Conservation (phyloP, 2,888 invertebrate species). For the Rotaria magnacalcarata region DNA sequence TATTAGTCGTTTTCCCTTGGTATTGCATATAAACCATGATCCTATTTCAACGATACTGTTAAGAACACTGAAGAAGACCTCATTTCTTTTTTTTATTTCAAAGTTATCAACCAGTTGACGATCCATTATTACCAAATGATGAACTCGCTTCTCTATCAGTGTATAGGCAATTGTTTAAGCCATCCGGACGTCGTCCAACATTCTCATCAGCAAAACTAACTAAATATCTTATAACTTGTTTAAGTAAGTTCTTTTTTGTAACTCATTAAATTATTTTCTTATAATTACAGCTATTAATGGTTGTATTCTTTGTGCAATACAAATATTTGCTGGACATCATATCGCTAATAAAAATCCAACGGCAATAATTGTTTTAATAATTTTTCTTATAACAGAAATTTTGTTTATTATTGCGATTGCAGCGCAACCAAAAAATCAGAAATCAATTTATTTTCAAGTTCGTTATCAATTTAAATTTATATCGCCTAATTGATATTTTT, state of each 20-base stretch:
- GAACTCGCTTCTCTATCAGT: background rate
- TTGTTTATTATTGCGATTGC: background rate
- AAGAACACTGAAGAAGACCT: background rate
- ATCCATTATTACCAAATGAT: background rate
- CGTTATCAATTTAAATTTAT: background rate
- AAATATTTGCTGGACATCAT: background rate
- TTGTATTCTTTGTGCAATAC: constrained; percentile 25
- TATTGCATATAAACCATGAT: too few species aligned
- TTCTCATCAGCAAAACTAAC: background rate
- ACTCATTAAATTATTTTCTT: background rate
- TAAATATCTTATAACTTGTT: background rate
- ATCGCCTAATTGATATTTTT: background rate
- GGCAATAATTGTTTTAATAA: background rate
- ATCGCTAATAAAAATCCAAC: background rate
- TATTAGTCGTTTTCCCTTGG: too few species aligned
- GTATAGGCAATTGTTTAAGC: background rate
- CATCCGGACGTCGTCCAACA: background rate
- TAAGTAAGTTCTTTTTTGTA: background rate
- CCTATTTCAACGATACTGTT: too few species aligned
- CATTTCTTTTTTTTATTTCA: background rate
- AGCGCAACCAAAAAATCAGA: background rate
- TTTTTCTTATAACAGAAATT: background rate
- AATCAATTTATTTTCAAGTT: constrained; percentile 9
- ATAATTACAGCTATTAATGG: background rate
- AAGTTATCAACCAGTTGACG: constrained; percentile 7